Percentiles rank a stretch among this genome's conserved stretches.
These are phyloP conservation scores for Dysmachus trigonus DNA, from an alignment of 2,888 invertebrate species.

Conservation along the genomic window DNA sequence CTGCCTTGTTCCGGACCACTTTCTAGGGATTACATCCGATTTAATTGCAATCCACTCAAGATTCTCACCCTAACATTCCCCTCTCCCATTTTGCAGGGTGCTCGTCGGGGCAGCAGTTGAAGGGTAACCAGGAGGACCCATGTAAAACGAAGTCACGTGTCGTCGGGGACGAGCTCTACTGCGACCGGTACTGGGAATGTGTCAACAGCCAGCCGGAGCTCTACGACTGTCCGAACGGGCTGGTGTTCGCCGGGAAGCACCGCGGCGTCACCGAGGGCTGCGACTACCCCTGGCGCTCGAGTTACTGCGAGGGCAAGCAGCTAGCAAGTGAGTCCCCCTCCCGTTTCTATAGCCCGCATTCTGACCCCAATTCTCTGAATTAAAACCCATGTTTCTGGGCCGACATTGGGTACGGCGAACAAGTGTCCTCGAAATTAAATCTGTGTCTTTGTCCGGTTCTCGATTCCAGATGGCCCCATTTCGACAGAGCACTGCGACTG, in stretches of 20 bases:
- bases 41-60: conserved; percentile 26
- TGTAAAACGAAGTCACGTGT: conserved; percentile 82
- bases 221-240: conserved; percentile 89
- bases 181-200: conserved; percentile 84
- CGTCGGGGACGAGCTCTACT: conserved; percentile 81
- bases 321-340: conserved; percentile 70
- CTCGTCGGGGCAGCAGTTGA: conserved; percentile 54
- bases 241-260: conserved; percentile 89
- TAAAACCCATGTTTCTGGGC: conserved; percentile 6
- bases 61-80: not conserved
- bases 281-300: conserved; percentile 89
- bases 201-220: conserved; percentile 82
- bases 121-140: conserved; percentile 73
- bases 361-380: no score
- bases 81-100: conserved; percentile 35
- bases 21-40: not conserved
- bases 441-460: conserved; percentile 38
- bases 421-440: conserved; percentile 26
- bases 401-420: conserved; percentile 9
- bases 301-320: conserved; percentile 85
- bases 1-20: not conserved
- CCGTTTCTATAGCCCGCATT: no score
- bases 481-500: conserved; percentile 89
- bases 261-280: conserved; percentile 89
- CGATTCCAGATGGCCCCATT: conserved; percentile 77